phyloP scores from a whole-genome alignment of 23 tunicate species.

The Pegea sp. region DNA sequence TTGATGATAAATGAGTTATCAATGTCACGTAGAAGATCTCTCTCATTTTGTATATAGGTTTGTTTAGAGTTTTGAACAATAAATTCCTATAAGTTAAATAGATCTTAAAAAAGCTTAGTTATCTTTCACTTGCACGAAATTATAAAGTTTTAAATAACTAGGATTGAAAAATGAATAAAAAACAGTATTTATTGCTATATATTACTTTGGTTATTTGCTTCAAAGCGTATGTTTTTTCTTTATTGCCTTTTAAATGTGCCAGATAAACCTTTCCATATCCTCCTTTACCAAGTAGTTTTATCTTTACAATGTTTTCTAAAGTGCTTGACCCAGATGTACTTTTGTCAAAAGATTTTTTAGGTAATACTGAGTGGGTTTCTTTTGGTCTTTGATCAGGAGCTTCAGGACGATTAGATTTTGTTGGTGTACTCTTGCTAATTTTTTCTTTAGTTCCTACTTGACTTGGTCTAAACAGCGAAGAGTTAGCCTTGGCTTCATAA shows the following conservation, averaged over 20 bases:
- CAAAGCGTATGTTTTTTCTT: not conserved
- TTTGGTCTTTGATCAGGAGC: not conserved
- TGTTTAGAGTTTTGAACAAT: not conserved
- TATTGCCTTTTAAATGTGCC: not conserved
- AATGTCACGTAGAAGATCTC: slow-evolving; percentile 17
- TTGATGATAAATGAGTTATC: slow-evolving; percentile 50
- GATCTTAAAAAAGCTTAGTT: not conserved
- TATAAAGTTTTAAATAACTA: too few species aligned
- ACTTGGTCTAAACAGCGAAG: not conserved
- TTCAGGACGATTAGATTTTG: too few species aligned
- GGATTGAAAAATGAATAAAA: not conserved
- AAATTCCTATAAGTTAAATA: not conserved
- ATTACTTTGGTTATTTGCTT: not conserved
- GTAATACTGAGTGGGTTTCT: not conserved
- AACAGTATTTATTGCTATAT: not conserved
- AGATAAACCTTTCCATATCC: not conserved
- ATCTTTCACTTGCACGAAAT: too few species aligned
- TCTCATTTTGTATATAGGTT: not conserved
- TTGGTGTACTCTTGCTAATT: too few species aligned
- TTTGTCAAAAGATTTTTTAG: not conserved
- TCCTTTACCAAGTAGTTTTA: not conserved
- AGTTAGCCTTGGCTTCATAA: too few species aligned
- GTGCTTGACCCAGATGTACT: not conserved
- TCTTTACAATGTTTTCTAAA: not conserved
- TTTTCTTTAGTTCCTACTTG: not conserved